Evolutionary conservation across 2,113 vertebrate genomes (phyloP).

Genomic region (Triplophysa dalaica): DNA sequence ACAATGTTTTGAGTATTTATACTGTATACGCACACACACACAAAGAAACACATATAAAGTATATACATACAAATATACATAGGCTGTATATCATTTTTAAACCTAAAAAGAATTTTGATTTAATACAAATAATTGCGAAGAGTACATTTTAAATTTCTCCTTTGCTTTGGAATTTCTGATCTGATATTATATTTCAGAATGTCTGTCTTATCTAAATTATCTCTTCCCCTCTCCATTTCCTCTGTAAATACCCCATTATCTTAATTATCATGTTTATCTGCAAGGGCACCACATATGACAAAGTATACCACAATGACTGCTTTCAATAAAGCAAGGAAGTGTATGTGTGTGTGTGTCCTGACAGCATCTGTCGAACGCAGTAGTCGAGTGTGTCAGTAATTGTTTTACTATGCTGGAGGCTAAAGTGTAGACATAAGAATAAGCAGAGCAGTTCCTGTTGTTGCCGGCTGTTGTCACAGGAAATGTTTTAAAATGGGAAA

Average conservation of each 20-base stretch:
- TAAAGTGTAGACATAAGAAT: not conserved
- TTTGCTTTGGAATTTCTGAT: not conserved
- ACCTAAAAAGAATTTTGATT: not conserved
- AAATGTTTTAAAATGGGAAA: slow-evolving; percentile 23
- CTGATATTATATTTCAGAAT: not conserved
- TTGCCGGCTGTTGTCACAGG: not conserved
- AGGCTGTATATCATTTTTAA: too few species aligned
- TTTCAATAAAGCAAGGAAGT: not conserved
- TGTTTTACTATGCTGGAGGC: slow-evolving; percentile 13
- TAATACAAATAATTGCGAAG: not conserved
- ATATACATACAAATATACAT: too few species aligned
- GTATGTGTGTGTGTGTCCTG: not conserved
- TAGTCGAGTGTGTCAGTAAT: not conserved
- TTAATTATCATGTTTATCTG: slow-evolving; percentile 29
- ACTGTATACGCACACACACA: too few species aligned
- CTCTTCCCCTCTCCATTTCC: slow-evolving; percentile 7
- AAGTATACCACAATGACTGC: not conserved
- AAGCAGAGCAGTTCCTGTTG: slow-evolving; percentile 32
- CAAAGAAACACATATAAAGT: too few species aligned
- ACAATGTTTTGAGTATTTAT: too few species aligned
- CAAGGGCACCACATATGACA: not conserved
- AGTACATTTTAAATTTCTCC: not conserved
- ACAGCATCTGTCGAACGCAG: not conserved
- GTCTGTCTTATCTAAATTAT: slow-evolving; percentile 25
- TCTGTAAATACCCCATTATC: slow-evolving; percentile 25